These are phyloP conservation scores for Falco peregrinus DNA, from an alignment of 2,797 vertebrate species.

Conservation along the genomic window DNA sequence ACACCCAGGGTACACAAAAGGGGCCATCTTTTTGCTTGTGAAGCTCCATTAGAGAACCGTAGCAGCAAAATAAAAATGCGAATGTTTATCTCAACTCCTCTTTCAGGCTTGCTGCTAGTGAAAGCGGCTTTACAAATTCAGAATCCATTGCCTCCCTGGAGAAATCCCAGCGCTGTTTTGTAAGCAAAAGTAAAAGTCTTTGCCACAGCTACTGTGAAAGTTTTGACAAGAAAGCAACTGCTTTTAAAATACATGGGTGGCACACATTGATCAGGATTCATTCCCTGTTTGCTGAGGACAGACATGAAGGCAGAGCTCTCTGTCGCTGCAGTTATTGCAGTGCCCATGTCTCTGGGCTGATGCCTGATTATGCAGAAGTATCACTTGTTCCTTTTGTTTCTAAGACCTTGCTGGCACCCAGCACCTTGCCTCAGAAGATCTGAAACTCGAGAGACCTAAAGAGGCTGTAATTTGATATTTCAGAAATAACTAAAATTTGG, in stretches of 20 bases:
- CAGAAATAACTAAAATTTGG: not conserved
- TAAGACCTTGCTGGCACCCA: not conserved
- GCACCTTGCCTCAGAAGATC: not conserved
- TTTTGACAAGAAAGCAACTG: slow-evolving; percentile 23
- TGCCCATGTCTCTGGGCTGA: not conserved
- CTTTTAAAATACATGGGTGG: not conserved
- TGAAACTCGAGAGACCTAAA: not conserved
- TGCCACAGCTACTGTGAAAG: not conserved
- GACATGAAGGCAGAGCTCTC: not conserved
- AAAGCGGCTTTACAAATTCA: slow-evolving; percentile 29
- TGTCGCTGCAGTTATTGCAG: not conserved
- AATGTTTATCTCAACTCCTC: slow-evolving; percentile 66
- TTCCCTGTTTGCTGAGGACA: not conserved
- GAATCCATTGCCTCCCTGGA: slow-evolving; percentile 7
- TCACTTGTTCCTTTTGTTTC: not conserved
- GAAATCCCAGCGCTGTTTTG: slow-evolving; percentile 18
- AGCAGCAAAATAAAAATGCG: slow-evolving; percentile 46
- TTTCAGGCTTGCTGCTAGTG: slow-evolving; percentile 68
- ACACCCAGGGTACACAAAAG: slow-evolving; percentile 77
- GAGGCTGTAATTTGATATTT: fast-evolving
- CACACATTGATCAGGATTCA: not conserved
- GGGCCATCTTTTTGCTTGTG: slow-evolving; percentile 74
- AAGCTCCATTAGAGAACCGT: slow-evolving; percentile 79
- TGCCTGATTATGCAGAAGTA: not conserved
- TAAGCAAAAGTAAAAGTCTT: slow-evolving; percentile 40